These are phyloP conservation scores for Actinemys pallida DNA, from an alignment of 2,113 vertebrate genomes.

Conservation along the genomic window DNA sequence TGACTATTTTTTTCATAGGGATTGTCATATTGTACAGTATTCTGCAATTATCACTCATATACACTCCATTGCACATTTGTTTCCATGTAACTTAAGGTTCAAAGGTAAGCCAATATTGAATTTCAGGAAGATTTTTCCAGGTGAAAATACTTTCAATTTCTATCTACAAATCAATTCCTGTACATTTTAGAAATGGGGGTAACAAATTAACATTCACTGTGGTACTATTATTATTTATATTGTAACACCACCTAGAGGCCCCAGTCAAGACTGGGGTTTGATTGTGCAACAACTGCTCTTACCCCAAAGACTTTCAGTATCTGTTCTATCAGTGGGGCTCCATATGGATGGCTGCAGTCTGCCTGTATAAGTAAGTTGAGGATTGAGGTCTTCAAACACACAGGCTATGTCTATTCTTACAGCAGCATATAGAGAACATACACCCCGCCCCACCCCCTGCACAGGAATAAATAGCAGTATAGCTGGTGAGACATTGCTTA, in stretches of 20 bases:
- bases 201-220: neutral
- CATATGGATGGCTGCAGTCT: neutral
- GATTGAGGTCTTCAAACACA: neutral
- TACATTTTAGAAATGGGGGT: neutral
- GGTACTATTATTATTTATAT: neutral
- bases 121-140: neutral
- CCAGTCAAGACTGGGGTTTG: neutral
- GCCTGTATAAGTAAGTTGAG: neutral
- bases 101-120: neutral
- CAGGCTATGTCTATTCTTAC: neutral
- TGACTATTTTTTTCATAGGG: neutral
- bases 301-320: neutral
- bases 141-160: neutral
- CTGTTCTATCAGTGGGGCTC: neutral
- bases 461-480: neutral
- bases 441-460: too few species aligned
- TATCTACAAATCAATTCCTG: neutral
- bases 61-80: neutral
- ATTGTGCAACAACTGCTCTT: neutral
- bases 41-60: neutral
- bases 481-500: neutral
- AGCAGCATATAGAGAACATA: neutral
- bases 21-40: neutral
- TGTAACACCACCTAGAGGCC: neutral
- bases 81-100: neutral